These are phyloP conservation scores for Falco concolor DNA, from an alignment of 2,797 vertebrate genomes.

Conservation along the genomic window DNA sequence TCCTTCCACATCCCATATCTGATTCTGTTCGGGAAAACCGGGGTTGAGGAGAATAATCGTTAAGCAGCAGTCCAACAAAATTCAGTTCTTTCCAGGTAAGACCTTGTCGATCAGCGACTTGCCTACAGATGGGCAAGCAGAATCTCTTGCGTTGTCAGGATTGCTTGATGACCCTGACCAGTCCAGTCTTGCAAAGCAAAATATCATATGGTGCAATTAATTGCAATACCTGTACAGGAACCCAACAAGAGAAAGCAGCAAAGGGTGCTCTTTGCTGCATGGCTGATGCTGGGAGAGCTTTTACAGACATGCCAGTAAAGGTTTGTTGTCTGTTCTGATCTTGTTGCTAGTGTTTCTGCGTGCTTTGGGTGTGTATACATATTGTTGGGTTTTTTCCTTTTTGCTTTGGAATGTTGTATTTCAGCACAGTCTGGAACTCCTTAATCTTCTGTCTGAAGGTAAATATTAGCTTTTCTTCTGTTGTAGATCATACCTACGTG, in stretches of 20 bases:
- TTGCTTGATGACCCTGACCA: background rate
- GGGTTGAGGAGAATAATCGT: background rate
- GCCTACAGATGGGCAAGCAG: background rate
- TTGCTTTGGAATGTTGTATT: constrained; percentile 8
- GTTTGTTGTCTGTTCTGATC: background rate
- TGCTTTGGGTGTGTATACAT: background rate
- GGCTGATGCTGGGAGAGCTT: background rate
- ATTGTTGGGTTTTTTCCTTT: background rate
- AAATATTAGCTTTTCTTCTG: background rate
- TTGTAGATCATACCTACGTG: background rate
- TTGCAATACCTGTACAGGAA: background rate
- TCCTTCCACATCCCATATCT: background rate
- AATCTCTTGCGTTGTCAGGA: background rate
- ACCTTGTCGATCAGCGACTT: background rate
- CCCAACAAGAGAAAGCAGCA: background rate
- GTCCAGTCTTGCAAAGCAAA: background rate
- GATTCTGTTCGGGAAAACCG: background rate
- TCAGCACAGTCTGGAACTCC: background rate
- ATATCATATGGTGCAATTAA: background rate
- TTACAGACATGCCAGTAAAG: background rate
- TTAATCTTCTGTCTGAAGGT: background rate
- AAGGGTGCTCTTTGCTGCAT: background rate
- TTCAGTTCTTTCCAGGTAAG: background rate
- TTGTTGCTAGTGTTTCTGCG: background rate
- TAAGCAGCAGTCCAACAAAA: background rate